A percentile compares a stretch with the other conserved stretches of the same genome.
Evolutionary conservation across 2,113 vertebrate species (phyloP).

Genomic region (Gopherus evgoodei): DNA sequence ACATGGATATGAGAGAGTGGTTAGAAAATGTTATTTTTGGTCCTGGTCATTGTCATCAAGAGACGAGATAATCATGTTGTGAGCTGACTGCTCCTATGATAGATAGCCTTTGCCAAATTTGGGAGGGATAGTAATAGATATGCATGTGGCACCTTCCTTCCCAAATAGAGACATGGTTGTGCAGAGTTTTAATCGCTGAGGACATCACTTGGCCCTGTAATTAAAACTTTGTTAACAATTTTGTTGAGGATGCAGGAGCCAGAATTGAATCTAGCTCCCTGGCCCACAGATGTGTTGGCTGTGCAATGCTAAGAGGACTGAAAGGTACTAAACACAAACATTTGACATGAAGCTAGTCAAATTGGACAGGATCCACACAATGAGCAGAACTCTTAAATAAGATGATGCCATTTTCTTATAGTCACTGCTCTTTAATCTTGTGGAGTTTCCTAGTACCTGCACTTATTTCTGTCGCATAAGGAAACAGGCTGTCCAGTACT

Average conservation of each 20-base stretch:
- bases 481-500: background rate
- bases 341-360: background rate
- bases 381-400: background rate
- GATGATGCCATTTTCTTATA: background rate
- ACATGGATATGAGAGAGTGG: accelerated
- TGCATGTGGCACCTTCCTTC: background rate
- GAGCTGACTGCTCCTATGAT: accelerated
- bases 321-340: accelerated
- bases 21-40: conserved; percentile 20
- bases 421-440: background rate
- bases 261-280: accelerated
- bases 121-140: background rate
- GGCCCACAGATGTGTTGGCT: accelerated
- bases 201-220: background rate
- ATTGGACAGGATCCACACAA: background rate
- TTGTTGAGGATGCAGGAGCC: background rate
- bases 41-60: background rate
- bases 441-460: background rate
- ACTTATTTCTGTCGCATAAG: background rate
- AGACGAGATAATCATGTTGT: background rate
- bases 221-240: background rate
- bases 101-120: background rate
- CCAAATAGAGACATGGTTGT: background rate
- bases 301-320: background rate
- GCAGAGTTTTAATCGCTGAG: background rate